Conservation (phyloP, 2,888 invertebrate species). For the Cryptus viduatorius region DNA sequence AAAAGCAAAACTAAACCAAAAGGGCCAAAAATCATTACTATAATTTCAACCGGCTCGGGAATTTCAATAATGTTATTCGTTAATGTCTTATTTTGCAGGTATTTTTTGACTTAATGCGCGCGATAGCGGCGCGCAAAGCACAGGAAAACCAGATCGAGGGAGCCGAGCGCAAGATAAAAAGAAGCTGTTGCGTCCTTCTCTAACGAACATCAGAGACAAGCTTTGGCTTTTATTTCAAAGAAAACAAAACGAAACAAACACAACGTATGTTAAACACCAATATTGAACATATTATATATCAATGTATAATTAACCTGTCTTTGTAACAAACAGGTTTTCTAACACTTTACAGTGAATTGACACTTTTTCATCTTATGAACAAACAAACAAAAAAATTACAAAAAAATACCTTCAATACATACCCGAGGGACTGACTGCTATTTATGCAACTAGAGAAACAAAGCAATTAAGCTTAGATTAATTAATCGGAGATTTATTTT, state of each 20-base stretch:
- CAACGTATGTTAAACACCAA: conserved; percentile 70
- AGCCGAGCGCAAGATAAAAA: conserved; percentile 94
- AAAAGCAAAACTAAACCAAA: too few species aligned
- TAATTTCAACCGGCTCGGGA: too few species aligned
- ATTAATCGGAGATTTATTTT: conserved; percentile 29
- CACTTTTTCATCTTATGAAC: conserved; percentile 68
- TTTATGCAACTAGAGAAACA: conserved; percentile 15
- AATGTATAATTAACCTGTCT: conserved; percentile 75
- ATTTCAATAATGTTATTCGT: neutral
- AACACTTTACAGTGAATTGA: conserved; percentile 80
- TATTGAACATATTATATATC: conserved; percentile 70
- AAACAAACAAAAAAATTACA: conserved; percentile 28
- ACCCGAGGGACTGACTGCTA: conserved; percentile 66
- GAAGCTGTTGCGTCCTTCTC: conserved; percentile 93
- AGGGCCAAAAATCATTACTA: too few species aligned
- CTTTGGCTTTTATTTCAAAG: conserved; percentile 68
- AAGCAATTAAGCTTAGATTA: conserved; percentile 21
- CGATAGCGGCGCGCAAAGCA: conserved; percentile 98
- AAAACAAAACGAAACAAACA: conserved; percentile 51
- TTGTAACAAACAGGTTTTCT: conserved; percentile 76
- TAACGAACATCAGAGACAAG: conserved; percentile 76
- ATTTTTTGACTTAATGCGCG: conserved; percentile 99
- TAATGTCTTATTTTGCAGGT: conserved; percentile 88
- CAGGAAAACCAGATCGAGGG: conserved; percentile 95
- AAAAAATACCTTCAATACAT: conserved; percentile 67